Evolutionary conservation across 2,888 invertebrate genomes (phyloP).

Genomic region (Hirudinaria manillensis): DNA sequence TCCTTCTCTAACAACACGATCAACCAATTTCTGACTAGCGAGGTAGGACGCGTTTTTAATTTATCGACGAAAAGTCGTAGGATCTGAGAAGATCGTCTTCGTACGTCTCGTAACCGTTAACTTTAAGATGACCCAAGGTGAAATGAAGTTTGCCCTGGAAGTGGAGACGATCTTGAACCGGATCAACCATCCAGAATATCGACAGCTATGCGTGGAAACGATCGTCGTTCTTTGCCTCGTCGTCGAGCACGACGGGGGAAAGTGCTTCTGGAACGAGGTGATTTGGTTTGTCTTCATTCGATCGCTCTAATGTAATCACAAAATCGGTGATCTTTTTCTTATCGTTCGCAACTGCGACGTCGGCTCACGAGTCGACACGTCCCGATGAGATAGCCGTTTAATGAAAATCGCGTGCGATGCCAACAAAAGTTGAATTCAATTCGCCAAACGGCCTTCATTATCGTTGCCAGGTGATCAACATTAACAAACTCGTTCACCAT

Average conservation of each 20-base stretch:
- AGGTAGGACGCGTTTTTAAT: constrained; percentile 57
- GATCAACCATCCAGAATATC: constrained; percentile 94
- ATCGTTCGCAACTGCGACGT: no score
- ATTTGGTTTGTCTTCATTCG: no score
- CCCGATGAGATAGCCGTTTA: no score
- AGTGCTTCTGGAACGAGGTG: constrained; percentile 43
- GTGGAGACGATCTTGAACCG: constrained; percentile 93
- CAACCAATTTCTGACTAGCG: constrained; percentile 86
- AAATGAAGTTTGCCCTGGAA: constrained; percentile 92
- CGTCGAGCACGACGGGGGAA: constrained; percentile 57
- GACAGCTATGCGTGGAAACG: constrained; percentile 89
- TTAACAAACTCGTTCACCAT: constrained; percentile 84
- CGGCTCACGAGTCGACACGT: no score
- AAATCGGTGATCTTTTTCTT: no score
- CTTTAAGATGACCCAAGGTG: constrained; percentile 87
- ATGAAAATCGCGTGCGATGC: no score
- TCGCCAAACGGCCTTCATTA: no score
- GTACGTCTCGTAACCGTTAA: not conserved
- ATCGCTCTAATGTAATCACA: no score
- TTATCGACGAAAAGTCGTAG: not conserved
- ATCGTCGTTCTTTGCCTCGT: constrained; percentile 84
- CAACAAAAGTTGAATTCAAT: no score
- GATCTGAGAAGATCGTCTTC: not conserved
- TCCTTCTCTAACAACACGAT: constrained; percentile 84
- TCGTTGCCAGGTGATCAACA: constrained; percentile 52